Base-by-base conservation (phyloP, 2,113 vertebrate species). In the Hyperoodon ampullatus region DNA sequence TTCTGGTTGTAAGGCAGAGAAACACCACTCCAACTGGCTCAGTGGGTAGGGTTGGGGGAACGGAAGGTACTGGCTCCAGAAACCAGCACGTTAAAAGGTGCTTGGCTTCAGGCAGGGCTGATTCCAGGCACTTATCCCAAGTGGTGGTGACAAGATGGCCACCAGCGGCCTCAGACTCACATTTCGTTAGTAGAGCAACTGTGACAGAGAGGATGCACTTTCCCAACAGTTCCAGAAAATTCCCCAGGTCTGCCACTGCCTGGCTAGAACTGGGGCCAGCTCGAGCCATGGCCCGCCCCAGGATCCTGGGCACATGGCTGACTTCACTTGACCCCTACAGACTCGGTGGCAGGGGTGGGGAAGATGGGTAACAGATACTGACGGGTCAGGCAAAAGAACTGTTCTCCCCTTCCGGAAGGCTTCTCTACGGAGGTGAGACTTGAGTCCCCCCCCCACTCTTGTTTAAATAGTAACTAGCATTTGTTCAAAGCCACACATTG, bases 401-500 rank as follows among this genome's bases (percentile, higher is more conserved):
- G 39, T 60, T 39, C 68, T 68, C n/a, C 72, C 23, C 35, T 63
- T 90, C 71, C 15, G 2, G 84, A 75, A 82, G 53, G 18, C 55
- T 63, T 83, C 24, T 3, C 60, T 47, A 60, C 15, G 39, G 33
- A 93, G 15, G 65, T 60, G 21, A 77, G 71, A 15, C 12, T 86
- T 19, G 5, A 83, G 18, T 75, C 19, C 15, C 19, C 86, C 55
- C 28, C 53, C n/a, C n/a, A 72, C 82, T 93, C 72, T 68, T n/a
- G 39, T 72, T 95, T 94, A 85, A 96, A 81, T 65, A 87, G 61
- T 68, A 93, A 78, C 71, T 72, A 85, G 47, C 55, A 47, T 94
- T 84, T 90, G 66, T 87, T 90, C 47, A 94, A 93, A 88, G 70
- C 47, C 78, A 91, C 86, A 78, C 58, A 86, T 92, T 88, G 55